Conservation (phyloP, 2,797 vertebrate genomes). For the Sebastes trivittatus region DNA sequence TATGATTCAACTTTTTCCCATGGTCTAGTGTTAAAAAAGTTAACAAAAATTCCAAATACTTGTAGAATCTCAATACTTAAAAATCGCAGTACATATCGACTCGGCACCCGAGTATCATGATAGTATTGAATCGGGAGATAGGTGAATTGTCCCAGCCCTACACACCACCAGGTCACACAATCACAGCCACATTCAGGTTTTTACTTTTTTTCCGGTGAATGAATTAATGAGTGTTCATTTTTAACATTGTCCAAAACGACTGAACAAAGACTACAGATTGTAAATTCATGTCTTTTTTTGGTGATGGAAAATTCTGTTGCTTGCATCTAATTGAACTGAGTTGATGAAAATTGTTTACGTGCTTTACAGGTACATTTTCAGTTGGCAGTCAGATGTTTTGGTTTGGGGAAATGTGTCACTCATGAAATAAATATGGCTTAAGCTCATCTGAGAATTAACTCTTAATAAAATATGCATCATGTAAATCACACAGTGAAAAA, state of each 20-base stretch:
- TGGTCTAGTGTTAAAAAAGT: no score
- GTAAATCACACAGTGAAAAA: conserved; percentile 36
- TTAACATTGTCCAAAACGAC: neutral
- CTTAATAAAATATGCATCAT: conserved; percentile 50
- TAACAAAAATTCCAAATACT: no score
- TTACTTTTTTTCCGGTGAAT: neutral
- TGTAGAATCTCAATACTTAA: no score
- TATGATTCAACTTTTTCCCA: no score
- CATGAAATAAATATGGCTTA: conserved; percentile 37
- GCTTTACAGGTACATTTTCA: conserved; percentile 1
- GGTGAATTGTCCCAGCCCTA: no score
- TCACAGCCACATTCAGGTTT: neutral
- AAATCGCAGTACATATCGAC: no score
- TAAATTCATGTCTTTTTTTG: neutral
- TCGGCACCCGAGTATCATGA: no score
- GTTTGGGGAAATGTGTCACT: conserved; percentile 1
- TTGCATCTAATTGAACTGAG: neutral
- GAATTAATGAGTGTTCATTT: neutral
- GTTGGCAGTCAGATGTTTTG: conserved; percentile 30
- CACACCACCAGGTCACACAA: neutral
- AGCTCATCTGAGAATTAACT: conserved; percentile 27
- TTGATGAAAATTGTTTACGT: neutral
- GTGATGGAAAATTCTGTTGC: neutral
- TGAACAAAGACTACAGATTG: neutral
- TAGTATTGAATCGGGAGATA: no score